Evolutionary conservation across 2,888 invertebrate species (phyloP).

Genomic region (Autographa gamma): DNA sequence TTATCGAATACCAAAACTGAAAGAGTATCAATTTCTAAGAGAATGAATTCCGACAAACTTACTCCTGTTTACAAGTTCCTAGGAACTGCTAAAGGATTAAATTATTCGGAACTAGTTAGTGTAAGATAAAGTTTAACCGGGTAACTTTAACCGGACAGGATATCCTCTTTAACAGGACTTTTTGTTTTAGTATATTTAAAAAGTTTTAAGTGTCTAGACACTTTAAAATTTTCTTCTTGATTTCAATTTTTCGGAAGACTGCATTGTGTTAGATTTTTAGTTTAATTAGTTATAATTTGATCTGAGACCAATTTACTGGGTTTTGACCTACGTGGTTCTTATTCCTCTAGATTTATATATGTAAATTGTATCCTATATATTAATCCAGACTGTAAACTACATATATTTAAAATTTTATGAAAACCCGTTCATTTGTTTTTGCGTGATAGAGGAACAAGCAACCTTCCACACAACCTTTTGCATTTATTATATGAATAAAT

Average conservation of each 20-base stretch:
- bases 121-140: background rate
- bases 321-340: no score
- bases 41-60: background rate
- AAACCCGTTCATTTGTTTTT: no score
- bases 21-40: background rate
- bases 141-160: background rate
- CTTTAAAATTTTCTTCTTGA: background rate
- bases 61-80: background rate
- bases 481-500: no score
- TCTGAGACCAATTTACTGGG: no score
- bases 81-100: background rate
- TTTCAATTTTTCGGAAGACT: background rate
- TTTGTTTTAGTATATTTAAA: background rate
- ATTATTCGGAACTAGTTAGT: background rate
- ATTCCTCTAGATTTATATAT: no score
- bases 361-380: no score
- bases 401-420: no score
- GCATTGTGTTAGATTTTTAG: no score
- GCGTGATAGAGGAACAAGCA: no score
- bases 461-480: no score
- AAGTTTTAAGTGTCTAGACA: background rate
- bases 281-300: no score
- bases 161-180: background rate
- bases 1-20: background rate
- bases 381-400: no score